phyloP scores from a whole-genome alignment of 2,797 vertebrate species.

The Ctenochaetus hawaiiensis region DNA sequence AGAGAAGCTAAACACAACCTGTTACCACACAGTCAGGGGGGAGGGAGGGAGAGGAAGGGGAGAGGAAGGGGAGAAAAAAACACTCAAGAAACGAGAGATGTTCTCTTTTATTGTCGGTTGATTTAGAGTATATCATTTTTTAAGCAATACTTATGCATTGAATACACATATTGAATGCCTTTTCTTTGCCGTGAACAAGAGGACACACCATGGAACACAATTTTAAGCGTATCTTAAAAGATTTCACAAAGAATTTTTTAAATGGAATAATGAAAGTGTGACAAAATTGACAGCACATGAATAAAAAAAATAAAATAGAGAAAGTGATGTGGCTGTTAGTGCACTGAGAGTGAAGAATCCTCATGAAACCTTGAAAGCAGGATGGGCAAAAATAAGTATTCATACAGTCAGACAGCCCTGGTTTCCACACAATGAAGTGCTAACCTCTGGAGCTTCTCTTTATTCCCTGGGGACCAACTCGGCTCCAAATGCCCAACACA shows the following conservation, averaged over 20 bases:
- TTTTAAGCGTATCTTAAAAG: slow-evolving; percentile 2
- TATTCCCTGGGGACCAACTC: slow-evolving; percentile 44
- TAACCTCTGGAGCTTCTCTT: slow-evolving; percentile 62
- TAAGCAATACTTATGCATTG: not conserved
- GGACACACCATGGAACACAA: not conserved
- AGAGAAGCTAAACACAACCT: slow-evolving; percentile 66
- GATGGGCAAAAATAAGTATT: slow-evolving; percentile 40
- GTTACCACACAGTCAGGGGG: slow-evolving; percentile 46
- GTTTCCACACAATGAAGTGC: slow-evolving; percentile 51
- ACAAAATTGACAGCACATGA: not conserved
- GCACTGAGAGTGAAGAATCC: slow-evolving; percentile 30
- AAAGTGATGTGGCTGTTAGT: slow-evolving; percentile 23
- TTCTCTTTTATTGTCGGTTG: slow-evolving; percentile 17
- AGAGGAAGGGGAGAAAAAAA: slow-evolving; percentile 7
- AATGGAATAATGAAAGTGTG: not conserved
- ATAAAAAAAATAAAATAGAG: not conserved
- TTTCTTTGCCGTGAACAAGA: not conserved
- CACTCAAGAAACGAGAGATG: slow-evolving; percentile 6
- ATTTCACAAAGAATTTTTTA: slow-evolving; percentile 26
- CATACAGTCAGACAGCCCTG: slow-evolving; percentile 37
- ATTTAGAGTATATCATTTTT: not conserved
- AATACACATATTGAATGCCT: not conserved
- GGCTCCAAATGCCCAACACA: slow-evolving; percentile 42
- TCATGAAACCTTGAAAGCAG: slow-evolving; percentile 50
- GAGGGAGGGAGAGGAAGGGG: slow-evolving; percentile 1